Conservation (phyloP, 2,888 invertebrate genomes). For the Scaptomyza tumidula region DNA sequence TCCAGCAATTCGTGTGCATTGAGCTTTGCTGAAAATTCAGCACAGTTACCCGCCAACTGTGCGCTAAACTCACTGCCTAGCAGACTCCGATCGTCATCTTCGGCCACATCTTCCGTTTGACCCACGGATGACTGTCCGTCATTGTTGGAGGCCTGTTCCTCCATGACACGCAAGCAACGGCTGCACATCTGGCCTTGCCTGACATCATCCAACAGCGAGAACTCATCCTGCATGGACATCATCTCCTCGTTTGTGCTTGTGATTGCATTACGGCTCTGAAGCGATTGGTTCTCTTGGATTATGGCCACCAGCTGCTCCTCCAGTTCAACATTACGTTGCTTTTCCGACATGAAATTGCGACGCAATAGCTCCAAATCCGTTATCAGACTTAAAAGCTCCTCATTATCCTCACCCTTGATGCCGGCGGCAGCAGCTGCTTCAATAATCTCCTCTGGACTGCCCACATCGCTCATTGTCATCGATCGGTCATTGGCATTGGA, state of each 20-base stretch:
- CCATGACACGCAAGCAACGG: constrained; percentile 90
- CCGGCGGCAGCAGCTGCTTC: constrained; percentile 45
- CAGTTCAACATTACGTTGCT: constrained; percentile 89
- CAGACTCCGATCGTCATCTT: constrained; percentile 86
- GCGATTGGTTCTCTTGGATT: constrained; percentile 84
- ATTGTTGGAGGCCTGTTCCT: constrained; percentile 82
- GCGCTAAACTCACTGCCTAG: constrained; percentile 71
- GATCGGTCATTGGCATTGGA: constrained; percentile 50
- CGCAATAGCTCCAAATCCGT: constrained; percentile 90
- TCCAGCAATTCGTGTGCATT: constrained; percentile 74
- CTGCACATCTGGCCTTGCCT: constrained; percentile 94
- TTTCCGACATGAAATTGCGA: constrained; percentile 89
- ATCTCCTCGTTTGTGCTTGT: constrained; percentile 89
- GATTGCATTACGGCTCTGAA: constrained; percentile 83
- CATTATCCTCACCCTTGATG: constrained; percentile 81
- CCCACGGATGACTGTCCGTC: constrained; percentile 87
- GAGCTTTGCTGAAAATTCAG: constrained; percentile 83
- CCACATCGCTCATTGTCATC: constrained; percentile 57
- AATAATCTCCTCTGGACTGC: constrained; percentile 34
- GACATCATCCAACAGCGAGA: constrained; percentile 93
- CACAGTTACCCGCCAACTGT: constrained; percentile 65
- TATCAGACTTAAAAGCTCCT: constrained; percentile 86
- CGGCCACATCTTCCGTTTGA: constrained; percentile 88
- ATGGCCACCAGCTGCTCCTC: constrained; percentile 90
- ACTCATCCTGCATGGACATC: constrained; percentile 90